phyloP scores from a whole-genome alignment of 1,140 invertebrate genomes.

The Leptinotarsa texana region DNA sequence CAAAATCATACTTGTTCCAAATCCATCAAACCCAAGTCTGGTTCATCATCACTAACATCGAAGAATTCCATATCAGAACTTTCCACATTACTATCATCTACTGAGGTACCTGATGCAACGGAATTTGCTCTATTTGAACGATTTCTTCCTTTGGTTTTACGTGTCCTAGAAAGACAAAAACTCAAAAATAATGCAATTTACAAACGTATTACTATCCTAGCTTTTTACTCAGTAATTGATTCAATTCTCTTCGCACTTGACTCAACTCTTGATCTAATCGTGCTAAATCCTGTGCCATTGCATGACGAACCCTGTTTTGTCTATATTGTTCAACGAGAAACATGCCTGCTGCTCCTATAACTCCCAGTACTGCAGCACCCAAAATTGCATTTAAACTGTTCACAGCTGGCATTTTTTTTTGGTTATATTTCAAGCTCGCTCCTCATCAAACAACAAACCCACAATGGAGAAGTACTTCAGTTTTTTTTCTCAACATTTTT shows the following conservation, averaged over 20 bases:
- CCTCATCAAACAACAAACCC: too few species aligned
- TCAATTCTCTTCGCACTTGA: conserved; percentile 59
- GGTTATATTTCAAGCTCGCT: neutral
- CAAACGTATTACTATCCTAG: too few species aligned
- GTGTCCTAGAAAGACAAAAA: conserved; percentile 18
- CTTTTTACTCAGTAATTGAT: conserved; percentile 53
- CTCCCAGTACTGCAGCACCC: conserved; percentile 64
- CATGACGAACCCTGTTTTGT: conserved; percentile 61
- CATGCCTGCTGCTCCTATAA: conserved; percentile 65
- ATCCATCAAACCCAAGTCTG: neutral
- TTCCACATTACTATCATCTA: conserved; percentile 46
- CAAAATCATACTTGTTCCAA: conserved; percentile 30
- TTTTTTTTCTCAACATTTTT: too few species aligned
- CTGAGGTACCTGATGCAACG: conserved; percentile 30
- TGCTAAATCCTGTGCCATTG: conserved; percentile 59
- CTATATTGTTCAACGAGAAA: conserved; percentile 67
- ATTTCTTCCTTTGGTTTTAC: conserved; percentile 47
- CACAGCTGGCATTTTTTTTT: conserved; percentile 37
- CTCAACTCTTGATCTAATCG: conserved; percentile 59
- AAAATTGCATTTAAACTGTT: conserved; percentile 45
- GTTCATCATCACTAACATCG: conserved; percentile 52
- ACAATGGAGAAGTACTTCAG: too few species aligned
- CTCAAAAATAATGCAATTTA: neutral
- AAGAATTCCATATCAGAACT: conserved; percentile 54
- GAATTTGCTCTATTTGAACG: conserved; percentile 42